phyloP scores from a whole-genome alignment of 2,888 invertebrate species.

The Dendrolimus pini region DNA sequence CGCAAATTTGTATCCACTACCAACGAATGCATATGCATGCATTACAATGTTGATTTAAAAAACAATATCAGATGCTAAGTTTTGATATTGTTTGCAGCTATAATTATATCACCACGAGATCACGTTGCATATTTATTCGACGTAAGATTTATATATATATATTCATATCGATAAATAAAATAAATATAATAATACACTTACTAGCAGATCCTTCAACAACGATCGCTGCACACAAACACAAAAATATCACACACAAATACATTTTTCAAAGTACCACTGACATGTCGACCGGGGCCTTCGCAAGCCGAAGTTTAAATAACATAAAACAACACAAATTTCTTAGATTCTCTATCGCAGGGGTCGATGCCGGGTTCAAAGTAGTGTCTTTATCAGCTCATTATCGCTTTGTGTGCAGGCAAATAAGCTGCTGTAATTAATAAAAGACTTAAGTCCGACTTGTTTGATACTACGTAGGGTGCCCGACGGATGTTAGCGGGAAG shows the following conservation, averaged over 20 bases:
- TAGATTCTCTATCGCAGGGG: conserved; percentile 42
- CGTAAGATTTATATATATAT: too few species aligned
- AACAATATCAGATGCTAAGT: too few species aligned
- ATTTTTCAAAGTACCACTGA: conserved; percentile 43
- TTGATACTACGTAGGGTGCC: too few species aligned
- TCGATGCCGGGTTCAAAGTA: conserved; percentile 53
- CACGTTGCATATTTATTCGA: too few species aligned
- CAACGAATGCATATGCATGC: too few species aligned
- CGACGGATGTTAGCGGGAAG: conserved; percentile 3
- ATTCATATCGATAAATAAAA: too few species aligned
- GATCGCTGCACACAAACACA: conserved; percentile 52
- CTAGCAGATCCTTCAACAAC: conserved; percentile 51
- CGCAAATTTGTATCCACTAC: too few species aligned
- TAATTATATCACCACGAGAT: too few species aligned
- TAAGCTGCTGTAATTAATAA: not conserved
- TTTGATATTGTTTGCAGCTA: too few species aligned
- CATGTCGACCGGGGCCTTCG: conserved; percentile 40
- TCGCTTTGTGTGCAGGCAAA: not conserved
- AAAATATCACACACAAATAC: conserved; percentile 55
- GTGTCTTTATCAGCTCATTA: conserved; percentile 10
- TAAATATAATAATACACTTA: conserved; percentile 32
- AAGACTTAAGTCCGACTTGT: not conserved
- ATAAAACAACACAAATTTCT: conserved; percentile 25
- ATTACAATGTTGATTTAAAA: too few species aligned
- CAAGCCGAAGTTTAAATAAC: conserved; percentile 51